A percentile compares a stretch with the other conserved stretches of the same genome.
These are phyloP conservation scores for Rhagium mordax DNA, from an alignment of 2,888 invertebrate genomes.

Conservation along the genomic window DNA sequence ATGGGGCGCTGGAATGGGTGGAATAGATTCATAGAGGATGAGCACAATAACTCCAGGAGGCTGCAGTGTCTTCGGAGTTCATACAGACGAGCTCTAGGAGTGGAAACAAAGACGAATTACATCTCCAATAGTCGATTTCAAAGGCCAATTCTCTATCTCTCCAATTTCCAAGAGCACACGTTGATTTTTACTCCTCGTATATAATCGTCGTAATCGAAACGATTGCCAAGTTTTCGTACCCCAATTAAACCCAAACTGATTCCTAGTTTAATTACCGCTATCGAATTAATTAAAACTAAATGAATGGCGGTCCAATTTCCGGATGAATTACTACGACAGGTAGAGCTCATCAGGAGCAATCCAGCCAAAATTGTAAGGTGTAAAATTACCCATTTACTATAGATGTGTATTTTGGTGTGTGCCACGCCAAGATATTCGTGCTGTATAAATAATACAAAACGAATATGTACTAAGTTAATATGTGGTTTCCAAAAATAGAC, in stretches of 20 bases:
- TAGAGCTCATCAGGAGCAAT: neutral
- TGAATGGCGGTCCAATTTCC: neutral
- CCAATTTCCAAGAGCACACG: no score
- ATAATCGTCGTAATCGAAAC: no score
- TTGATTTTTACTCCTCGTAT: no score
- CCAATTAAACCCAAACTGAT: neutral
- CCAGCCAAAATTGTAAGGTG: neutral
- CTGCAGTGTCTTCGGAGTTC: no score
- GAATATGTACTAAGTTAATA: constrained; percentile 27
- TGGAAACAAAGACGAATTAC: no score
- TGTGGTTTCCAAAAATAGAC: constrained; percentile 37
- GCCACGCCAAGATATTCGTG: constrained; percentile 19
- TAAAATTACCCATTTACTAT: neutral
- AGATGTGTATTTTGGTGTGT: neutral
- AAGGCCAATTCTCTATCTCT: no score
- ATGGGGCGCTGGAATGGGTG: no score
- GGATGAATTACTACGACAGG: neutral
- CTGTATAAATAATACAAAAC: constrained; percentile 25
- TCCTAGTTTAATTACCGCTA: neutral
- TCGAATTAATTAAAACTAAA: neutral
- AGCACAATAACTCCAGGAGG: no score
- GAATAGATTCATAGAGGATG: no score
- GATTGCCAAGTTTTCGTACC: neutral
- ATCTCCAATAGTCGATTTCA: no score
- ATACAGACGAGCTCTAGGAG: no score